phyloP scores from a whole-genome alignment of 2,113 vertebrate genomes.

The Balaenoptera acutorostrata region DNA sequence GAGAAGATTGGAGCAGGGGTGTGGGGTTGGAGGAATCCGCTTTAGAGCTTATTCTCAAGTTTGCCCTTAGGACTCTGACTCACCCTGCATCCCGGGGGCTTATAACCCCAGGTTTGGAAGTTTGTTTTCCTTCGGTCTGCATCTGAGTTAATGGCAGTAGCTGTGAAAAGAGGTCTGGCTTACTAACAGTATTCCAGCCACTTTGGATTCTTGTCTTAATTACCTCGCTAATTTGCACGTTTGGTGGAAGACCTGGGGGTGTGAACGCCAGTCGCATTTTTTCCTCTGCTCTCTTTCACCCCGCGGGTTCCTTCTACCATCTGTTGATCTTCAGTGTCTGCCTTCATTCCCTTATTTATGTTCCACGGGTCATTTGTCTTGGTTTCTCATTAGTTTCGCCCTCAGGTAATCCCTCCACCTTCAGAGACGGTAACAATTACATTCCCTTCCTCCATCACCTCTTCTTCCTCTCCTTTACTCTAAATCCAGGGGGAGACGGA shows the following conservation, averaged over 20 bases:
- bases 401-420: neutral
- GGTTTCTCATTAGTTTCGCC: neutral
- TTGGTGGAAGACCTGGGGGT: neutral
- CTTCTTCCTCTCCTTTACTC: neutral
- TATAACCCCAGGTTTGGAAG: rapidly evolving
- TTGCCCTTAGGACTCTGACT: neutral
- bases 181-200: neutral
- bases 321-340: constrained; percentile 6
- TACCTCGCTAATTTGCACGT: constrained; percentile 33
- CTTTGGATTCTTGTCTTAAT: constrained; percentile 19
- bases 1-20: rapidly evolving
- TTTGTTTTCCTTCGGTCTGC: neutral
- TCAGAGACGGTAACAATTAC: rapidly evolving
- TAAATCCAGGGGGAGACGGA: neutral
- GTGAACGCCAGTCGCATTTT: neutral
- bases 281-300: neutral
- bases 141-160: neutral
- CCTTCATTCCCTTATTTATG: neutral
- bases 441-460: neutral
- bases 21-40: too few species aligned
- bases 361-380: neutral
- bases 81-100: neutral
- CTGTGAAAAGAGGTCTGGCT: neutral
- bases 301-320: neutral
- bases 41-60: rapidly evolving